Conservation (phyloP, 2,113 vertebrate genomes). For the Ramphastos sulfuratus region DNA sequence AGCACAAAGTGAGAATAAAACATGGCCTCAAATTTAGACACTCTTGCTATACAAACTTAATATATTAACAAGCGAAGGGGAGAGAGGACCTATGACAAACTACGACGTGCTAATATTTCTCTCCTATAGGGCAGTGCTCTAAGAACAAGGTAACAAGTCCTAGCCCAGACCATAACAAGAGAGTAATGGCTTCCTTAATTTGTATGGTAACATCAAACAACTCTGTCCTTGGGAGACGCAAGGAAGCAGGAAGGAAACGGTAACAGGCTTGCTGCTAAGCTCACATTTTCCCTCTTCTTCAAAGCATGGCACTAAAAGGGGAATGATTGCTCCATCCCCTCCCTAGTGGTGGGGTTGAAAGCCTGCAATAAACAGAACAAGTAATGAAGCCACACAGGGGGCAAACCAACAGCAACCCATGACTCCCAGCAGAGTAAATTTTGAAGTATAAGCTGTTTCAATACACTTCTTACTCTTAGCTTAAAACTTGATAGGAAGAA, state of each 20-base stretch:
- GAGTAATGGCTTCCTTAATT: slow-evolving; percentile 17
- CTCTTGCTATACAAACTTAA: background rate
- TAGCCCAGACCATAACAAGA: background rate
- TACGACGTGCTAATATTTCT: background rate
- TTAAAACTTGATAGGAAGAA: background rate
- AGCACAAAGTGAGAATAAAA: background rate
- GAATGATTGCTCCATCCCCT: background rate
- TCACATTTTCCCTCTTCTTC: slow-evolving; percentile 44
- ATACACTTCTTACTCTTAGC: background rate
- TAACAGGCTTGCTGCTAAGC: slow-evolving; percentile 34
- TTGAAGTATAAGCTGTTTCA: background rate
- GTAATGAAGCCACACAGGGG: background rate
- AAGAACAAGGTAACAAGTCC: background rate
- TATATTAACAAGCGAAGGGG: background rate
- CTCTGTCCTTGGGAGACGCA: background rate
- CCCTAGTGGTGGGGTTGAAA: background rate
- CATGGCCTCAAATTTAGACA: background rate
- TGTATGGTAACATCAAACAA: background rate
- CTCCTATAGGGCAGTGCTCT: background rate
- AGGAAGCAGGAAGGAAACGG: background rate
- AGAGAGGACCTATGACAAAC: background rate
- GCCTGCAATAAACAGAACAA: background rate
- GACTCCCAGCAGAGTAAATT: background rate
- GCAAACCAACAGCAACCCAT: background rate
- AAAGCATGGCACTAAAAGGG: background rate